Percentiles rank a stretch among this genome's conserved stretches.
These are phyloP conservation scores for Oceanites oceanicus DNA, from an alignment of 2,113 vertebrate genomes.

Conservation along the genomic window DNA sequence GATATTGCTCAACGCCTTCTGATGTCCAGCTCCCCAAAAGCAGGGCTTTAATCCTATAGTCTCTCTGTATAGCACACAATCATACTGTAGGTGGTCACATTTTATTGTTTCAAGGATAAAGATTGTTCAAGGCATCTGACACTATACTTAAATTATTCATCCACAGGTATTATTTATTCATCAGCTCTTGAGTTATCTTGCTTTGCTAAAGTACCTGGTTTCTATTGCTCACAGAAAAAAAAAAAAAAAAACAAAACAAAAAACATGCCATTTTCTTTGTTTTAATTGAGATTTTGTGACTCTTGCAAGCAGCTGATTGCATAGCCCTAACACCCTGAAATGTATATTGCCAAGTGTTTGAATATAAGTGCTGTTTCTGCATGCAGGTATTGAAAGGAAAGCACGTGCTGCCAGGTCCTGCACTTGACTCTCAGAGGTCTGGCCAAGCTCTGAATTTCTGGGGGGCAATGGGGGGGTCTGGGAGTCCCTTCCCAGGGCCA, in stretches of 20 bases:
- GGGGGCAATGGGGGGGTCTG: rapidly evolving
- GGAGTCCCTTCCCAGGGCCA: neutral
- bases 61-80: neutral
- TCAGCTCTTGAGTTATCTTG: constrained; percentile 64
- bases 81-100: neutral
- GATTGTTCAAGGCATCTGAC: constrained; percentile 69
- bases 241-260: too few relatives aligned
- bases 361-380: neutral
- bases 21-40: neutral
- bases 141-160: constrained; percentile 75
- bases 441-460: neutral
- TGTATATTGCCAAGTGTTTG: neutral
- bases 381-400: neutral
- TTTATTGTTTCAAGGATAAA: constrained; percentile 69
- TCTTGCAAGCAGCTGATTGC: neutral
- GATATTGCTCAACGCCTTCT: neutral
- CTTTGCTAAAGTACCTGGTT: constrained; percentile 60
- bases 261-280: neutral
- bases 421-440: neutral
- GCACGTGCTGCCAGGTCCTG: neutral
- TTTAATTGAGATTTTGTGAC: neutral
- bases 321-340: neutral
- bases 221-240: constrained; percentile 14
- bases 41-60: neutral
- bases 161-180: constrained; percentile 74